These are phyloP conservation scores for Brenthis hecate DNA, from an alignment of 2,888 invertebrate genomes.

Conservation along the genomic window DNA sequence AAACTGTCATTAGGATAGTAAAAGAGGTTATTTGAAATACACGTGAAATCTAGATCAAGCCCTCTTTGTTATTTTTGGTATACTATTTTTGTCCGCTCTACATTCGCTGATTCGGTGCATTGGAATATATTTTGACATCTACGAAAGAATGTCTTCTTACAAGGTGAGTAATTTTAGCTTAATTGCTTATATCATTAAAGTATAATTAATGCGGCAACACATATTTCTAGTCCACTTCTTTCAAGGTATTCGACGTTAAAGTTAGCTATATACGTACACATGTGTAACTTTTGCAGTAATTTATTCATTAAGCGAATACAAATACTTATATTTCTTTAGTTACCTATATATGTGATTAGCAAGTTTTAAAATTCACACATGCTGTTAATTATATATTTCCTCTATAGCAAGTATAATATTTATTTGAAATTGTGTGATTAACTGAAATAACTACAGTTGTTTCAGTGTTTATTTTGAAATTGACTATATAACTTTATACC, in stretches of 20 bases:
- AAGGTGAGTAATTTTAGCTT: constrained; percentile 56
- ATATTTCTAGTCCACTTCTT: constrained; percentile 28
- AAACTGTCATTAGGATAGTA: constrained; percentile 6
- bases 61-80: constrained; percentile 71
- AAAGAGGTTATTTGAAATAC: constrained; percentile 16
- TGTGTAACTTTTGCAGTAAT: constrained; percentile 21
- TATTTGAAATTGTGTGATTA: too few relatives aligned
- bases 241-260: constrained; percentile 18
- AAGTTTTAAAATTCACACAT: too few relatives aligned
- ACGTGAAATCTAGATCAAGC: constrained; percentile 34
- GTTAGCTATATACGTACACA: constrained; percentile 25
- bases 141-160: constrained; percentile 75
- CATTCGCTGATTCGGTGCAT: constrained; percentile 64
- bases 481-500: too few relatives aligned
- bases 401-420: too few relatives aligned
- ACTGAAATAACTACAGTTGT: too few relatives aligned
- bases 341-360: constrained; percentile 1
- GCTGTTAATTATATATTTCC: too few relatives aligned
- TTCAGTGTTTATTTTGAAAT: too few relatives aligned
- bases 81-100: constrained; percentile 80
- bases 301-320: constrained; percentile 17
- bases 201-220: constrained; percentile 31
- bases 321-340: constrained; percentile 22
- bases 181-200: constrained; percentile 34
- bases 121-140: constrained; percentile 76